These are phyloP conservation scores for Rhipidura dahli DNA, from an alignment of 2,113 vertebrate species.

Conservation along the genomic window DNA sequence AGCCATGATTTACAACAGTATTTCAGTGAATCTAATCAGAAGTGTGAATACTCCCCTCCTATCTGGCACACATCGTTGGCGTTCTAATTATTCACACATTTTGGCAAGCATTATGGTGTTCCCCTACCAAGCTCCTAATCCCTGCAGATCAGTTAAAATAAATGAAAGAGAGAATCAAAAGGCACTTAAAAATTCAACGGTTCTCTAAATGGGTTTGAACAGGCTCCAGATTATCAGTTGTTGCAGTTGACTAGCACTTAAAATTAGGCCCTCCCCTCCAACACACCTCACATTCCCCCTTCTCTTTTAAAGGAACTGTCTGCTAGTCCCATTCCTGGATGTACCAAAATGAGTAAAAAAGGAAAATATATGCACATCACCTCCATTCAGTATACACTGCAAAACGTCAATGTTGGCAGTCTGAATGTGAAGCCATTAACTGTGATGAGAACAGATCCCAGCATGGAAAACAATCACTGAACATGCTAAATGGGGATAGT, in stretches of 20 bases:
- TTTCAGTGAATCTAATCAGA: constrained; percentile 93
- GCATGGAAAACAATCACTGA: neutral
- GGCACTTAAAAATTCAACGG: constrained; percentile 85
- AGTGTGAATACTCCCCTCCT: constrained; percentile 89
- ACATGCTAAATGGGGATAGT: neutral
- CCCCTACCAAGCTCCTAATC: constrained; percentile 92
- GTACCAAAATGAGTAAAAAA: neutral
- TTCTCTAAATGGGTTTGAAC: constrained; percentile 91
- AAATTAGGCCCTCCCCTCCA: constrained; percentile 63
- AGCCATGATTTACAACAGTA: constrained; percentile 87
- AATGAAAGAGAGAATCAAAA: constrained; percentile 97
- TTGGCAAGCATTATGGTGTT: constrained; percentile 87
- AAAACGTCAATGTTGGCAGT: neutral
- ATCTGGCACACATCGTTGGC: constrained; percentile 85
- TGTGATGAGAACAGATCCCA: neutral
- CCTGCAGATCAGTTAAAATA: constrained; percentile 97
- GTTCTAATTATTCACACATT: constrained; percentile 97
- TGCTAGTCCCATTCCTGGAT: neutral
- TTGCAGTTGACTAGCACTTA: constrained; percentile 78
- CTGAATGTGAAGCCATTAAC: neutral
- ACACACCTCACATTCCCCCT: constrained; percentile 25
- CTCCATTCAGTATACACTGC: neutral
- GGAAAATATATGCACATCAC: neutral
- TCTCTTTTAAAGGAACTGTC: constrained; percentile 1
- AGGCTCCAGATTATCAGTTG: constrained; percentile 82